Percentiles rank a stretch among this genome's conserved stretches.
These are phyloP conservation scores for Dipodomys merriami DNA, from an alignment of 2,113 vertebrate species.

Conservation along the genomic window DNA sequence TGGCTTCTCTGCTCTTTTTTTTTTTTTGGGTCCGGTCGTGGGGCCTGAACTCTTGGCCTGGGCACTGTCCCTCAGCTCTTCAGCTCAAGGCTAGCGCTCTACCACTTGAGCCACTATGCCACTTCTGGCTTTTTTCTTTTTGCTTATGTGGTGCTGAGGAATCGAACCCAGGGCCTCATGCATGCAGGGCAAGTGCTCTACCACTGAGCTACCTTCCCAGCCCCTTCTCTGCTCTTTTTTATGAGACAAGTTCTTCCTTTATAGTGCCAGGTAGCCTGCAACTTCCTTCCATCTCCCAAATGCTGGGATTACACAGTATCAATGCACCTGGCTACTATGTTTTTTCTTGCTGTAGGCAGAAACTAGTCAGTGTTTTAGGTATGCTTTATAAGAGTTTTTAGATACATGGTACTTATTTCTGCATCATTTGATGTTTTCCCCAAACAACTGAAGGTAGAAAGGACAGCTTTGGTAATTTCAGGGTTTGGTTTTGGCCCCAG, in stretches of 20 bases:
- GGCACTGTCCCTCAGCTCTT: too few relatives aligned
- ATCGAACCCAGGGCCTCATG: too few relatives aligned
- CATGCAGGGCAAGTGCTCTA: too few relatives aligned
- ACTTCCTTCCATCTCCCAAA: neutral
- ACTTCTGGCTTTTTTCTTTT: too few relatives aligned
- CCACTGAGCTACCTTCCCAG: too few relatives aligned
- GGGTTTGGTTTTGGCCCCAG: slow-evolving; percentile 28
- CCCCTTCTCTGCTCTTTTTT: neutral
- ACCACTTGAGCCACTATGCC: too few relatives aligned
- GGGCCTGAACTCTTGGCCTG: too few relatives aligned
- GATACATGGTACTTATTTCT: slow-evolving; percentile 19
- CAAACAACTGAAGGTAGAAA: slow-evolving; percentile 34
- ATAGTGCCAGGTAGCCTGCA: neutral
- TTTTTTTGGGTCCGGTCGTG: too few relatives aligned
- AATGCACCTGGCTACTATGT: neutral
- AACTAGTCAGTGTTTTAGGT: slow-evolving; percentile 28
- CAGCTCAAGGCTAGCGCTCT: too few relatives aligned
- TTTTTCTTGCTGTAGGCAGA: slow-evolving; percentile 21
- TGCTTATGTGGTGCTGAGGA: too few relatives aligned
- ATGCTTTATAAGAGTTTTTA: slow-evolving; percentile 22
- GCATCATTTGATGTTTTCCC: slow-evolving; percentile 11
- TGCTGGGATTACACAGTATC: neutral
- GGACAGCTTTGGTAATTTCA: neutral
- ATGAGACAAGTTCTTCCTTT: neutral
- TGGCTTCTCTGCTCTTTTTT: too few relatives aligned